Base-by-base conservation (phyloP, 2,113 vertebrate genomes). In the Pyrgilauda ruficollis region DNA sequence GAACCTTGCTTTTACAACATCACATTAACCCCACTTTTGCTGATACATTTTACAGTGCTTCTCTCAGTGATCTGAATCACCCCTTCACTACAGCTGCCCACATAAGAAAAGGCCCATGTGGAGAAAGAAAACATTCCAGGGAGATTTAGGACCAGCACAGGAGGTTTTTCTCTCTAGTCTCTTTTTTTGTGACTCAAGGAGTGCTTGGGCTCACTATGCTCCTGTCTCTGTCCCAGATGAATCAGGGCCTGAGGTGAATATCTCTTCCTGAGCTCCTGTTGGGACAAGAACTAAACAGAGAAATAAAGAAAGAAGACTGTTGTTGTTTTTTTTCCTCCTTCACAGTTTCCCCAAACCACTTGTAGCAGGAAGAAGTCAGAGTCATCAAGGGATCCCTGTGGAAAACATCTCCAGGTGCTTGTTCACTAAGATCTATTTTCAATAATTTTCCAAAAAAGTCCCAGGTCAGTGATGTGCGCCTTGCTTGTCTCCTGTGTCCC, bases 41-140 rank as follows among this genome's bases (percentile, higher is more conserved):
- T 46, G n/a, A 63, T 23, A 44, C 1, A 11, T 44, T 63, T 87
- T 33, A 17, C 33, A 63, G 7, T 33, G 9, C 7, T 39, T 9
- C 10, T 63, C 78, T 55, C 28, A 30, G 28, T 21, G 49, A 39
- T 13, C 11, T 50, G 19, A 63, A 58, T 31, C 33, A n/a, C 6
- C 28, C 24, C 9, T 19, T 76, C 20, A 33, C 7, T 24, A 5
- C 23, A 50, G 20, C 28, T 47, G 10, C 8, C 27, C n/a, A 23
- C 0, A 0, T 1, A 82, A 27, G 14, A 30, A 75, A 78, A 41
- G 26, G 6, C 7, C 13, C 3, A 3, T 12, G 16, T 22, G 41
- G 58, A 64, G 56, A 20, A 50, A 72, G 18, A 68, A 5, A 59
- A 10, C 1, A 0, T 56, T 88, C 33, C n/a, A 56, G 44, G 23